phyloP scores from a whole-genome alignment of 1,140 invertebrate species.

The Lamellibrachia luymesi region DNA sequence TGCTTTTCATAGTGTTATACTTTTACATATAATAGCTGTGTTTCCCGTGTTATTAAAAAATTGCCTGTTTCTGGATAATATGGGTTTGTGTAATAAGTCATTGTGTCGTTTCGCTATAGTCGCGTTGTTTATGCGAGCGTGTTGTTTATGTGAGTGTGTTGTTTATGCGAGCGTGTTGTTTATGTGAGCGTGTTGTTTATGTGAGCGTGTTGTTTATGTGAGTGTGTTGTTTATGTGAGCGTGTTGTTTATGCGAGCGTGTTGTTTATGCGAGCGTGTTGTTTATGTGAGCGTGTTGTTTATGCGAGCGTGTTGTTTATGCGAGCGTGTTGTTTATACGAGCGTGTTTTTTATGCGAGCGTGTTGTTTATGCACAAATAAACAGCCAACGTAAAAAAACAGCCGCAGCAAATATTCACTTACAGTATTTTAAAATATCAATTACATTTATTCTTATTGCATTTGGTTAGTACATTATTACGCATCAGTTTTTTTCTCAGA shows the following conservation, averaged over 20 bases:
- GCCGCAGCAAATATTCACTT: too few species aligned
- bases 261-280: too few species aligned
- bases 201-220: too few species aligned
- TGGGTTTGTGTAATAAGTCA: not conserved
- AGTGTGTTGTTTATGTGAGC: too few species aligned
- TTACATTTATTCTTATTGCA: not conserved
- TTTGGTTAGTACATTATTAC: not conserved
- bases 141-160: not conserved
- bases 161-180: too few species aligned
- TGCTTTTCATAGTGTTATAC: not conserved
- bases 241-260: not conserved
- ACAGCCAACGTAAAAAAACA: too few species aligned
- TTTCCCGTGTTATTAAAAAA: not conserved
- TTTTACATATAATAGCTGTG: not conserved
- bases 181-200: too few species aligned
- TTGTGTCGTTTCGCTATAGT: not conserved
- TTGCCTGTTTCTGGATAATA: not conserved
- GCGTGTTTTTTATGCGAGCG: not conserved
- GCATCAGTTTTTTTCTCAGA: not conserved
- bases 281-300: too few species aligned
- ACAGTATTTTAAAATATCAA: not conserved
- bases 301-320: too few species aligned
- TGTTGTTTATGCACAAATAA: too few species aligned
- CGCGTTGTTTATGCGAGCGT: not conserved
- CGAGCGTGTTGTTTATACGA: too few species aligned